Evolutionary conservation across 2,113 vertebrate genomes (phyloP).

Genomic region (Mixornis gularis): DNA sequence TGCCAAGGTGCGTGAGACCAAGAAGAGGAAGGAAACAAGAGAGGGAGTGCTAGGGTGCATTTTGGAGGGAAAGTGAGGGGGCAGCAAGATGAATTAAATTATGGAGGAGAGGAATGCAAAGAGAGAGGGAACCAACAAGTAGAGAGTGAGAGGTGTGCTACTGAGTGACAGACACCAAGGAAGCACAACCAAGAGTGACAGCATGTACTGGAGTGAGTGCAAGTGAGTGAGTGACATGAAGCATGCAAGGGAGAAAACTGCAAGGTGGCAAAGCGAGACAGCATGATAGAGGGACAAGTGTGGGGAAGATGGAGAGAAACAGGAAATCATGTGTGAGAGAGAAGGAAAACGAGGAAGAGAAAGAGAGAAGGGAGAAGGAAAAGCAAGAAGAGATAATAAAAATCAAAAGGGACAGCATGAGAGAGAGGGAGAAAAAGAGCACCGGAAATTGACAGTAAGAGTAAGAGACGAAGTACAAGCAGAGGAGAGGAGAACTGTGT

Average conservation of each 20-base stretch:
- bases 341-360: background rate
- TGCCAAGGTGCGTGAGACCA: background rate
- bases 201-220: background rate
- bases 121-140: background rate
- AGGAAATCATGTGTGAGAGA: background rate
- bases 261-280: background rate
- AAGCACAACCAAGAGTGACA: background rate
- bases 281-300: background rate
- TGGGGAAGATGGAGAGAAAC: background rate
- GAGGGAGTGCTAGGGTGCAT: background rate
- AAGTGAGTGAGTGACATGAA: background rate
- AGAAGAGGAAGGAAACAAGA: background rate
- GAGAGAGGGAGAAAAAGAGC: background rate
- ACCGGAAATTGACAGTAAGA: background rate
- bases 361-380: background rate
- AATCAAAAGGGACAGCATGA: background rate
- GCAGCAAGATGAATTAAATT: background rate
- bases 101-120: background rate
- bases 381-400: background rate
- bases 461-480: background rate
- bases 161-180: background rate
- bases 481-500: background rate
- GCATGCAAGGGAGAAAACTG: background rate
- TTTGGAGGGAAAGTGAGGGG: background rate
- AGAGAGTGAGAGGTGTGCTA: background rate